Conservation (phyloP, 2,797 vertebrate species). For the Chaetophractus vellerosus region DNA sequence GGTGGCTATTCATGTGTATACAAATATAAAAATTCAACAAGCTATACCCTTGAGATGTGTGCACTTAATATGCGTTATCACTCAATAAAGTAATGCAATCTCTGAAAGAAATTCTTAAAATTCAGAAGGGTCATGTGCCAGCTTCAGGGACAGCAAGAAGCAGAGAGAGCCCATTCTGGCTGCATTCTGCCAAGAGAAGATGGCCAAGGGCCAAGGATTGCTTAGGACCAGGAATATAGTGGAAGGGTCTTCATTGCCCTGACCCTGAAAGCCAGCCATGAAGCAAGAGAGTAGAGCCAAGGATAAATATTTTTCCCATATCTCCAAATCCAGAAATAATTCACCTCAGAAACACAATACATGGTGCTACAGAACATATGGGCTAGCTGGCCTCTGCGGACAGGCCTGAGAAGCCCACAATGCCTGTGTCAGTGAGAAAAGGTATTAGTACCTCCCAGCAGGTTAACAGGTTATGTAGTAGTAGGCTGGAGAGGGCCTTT, state of each 20-base stretch:
- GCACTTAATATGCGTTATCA: background rate
- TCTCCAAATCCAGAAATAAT: background rate
- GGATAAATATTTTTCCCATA: background rate
- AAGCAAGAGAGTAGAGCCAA: background rate
- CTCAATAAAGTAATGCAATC: background rate
- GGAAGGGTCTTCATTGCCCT: background rate
- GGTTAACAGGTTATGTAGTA: background rate
- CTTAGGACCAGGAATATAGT: background rate
- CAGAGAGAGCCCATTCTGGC: background rate
- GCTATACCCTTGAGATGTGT: background rate
- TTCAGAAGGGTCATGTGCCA: background rate
- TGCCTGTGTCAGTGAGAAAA: background rate
- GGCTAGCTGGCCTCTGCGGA: background rate
- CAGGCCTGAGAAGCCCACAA: background rate
- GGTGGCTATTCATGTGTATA: no score
- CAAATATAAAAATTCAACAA: background rate
- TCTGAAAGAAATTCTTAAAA: background rate
- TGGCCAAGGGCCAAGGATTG: no score
- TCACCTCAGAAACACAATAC: background rate
- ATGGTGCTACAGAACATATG: background rate
- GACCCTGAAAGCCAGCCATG: background rate
- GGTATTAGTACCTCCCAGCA: background rate
- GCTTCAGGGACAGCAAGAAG: background rate
- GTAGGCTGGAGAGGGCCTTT: background rate
- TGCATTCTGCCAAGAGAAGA: background rate